Base-by-base conservation (phyloP, 2,888 invertebrate species). In the Ornithoptera alexandrae region DNA sequence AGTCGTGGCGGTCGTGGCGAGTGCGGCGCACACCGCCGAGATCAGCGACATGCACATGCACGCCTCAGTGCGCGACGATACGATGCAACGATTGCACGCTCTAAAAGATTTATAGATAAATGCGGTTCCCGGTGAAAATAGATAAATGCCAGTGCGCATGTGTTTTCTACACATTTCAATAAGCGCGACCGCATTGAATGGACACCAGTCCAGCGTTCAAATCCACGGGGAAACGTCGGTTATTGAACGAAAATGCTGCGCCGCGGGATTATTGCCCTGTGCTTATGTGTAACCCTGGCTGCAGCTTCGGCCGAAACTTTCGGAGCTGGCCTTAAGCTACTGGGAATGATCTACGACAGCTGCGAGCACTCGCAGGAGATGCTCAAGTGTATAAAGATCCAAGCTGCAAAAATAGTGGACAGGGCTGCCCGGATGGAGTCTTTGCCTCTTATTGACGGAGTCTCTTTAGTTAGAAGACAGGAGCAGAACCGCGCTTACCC, bases 321-420 rank as follows among this genome's bases (percentile, higher is more conserved):
- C 71, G 87, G 85, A 74, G 85, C 85, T 70, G 92, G 93, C 71
- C 80, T 92, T 74, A 92, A 92, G 81, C 84, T 94, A 63, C 78
- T 94, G 60, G 87, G 92, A 76, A 93, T 90, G 84, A 90, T 94
- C 76, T 94, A 94, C 79, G 89, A 93, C 75, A 94, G 94, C 80
- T 96, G 96, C 82, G 93, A 94, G 75, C 88, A 90, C 72, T 93
- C 94, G 62, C 93, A 94, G 73, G 94, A 96, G 78, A 89, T 95
- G 66, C 85, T 95, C 75, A 95, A 95, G 91, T 96, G 96, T 81
- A 92, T 96, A 76, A 96, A 96, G 86, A 89, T 96, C 68, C 95
- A 95, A 81, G 95, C 95, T 0, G 89, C 95, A 0, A 95, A 95
- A 79, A 85, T 95, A 58, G 89, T 94, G 18, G 95, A 95, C 72